Conservation (phyloP, 2,888 invertebrate genomes). For the Malacosoma neustria region DNA sequence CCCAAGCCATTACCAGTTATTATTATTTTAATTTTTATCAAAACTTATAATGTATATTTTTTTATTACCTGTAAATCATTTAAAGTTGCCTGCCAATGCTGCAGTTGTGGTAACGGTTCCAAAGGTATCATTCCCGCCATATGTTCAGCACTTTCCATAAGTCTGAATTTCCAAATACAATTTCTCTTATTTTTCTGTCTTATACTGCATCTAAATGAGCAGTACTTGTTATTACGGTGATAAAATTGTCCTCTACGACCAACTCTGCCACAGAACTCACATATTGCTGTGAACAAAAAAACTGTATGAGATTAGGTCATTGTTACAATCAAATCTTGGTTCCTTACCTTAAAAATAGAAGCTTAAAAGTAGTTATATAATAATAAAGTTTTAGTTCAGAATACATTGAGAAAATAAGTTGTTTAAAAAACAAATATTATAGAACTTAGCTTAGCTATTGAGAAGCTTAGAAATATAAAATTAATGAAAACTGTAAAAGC, state of each 20-base stretch:
- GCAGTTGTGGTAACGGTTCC: slow-evolving; percentile 63
- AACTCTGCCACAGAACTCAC: slow-evolving; percentile 59
- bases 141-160: slow-evolving; percentile 65
- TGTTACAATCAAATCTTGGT: too few species aligned
- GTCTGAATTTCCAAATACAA: slow-evolving; percentile 54
- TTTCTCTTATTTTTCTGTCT: slow-evolving; percentile 38
- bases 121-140: slow-evolving; percentile 65
- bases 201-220: slow-evolving; percentile 50
- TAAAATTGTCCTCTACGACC: slow-evolving; percentile 58
- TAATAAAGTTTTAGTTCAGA: not conserved
- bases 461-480: too few species aligned
- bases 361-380: slow-evolving; percentile 5
- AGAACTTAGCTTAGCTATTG: not conserved
- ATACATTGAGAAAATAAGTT: not conserved
- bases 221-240: slow-evolving; percentile 51
- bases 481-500: too few species aligned
- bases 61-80: slow-evolving; percentile 49
- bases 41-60: not conserved
- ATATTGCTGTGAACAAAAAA: slow-evolving; percentile 43
- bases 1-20: too few species aligned
- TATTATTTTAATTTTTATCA: too few species aligned
- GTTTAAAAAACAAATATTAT: not conserved
- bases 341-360: too few species aligned
- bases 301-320: too few species aligned
- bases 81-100: slow-evolving; percentile 57